Evolutionary conservation across 2,888 invertebrate genomes (phyloP).

Genomic region (Gymnoscelis rufifasciata): DNA sequence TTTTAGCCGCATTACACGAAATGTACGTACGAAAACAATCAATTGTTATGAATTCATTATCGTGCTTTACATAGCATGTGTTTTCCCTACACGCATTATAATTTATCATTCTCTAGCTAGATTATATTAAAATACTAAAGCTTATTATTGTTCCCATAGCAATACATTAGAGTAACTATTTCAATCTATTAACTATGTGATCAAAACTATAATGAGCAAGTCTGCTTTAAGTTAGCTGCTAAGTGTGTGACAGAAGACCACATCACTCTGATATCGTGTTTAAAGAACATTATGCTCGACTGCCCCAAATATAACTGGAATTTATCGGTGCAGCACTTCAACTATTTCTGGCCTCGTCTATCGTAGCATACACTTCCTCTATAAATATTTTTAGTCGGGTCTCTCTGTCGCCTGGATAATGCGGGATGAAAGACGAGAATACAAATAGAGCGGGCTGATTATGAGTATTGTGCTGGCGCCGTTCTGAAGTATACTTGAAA

Average conservation of each 20-base stretch:
- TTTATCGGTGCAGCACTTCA: slow-evolving; percentile 40
- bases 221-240: too few relatives aligned
- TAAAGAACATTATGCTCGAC: neutral
- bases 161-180: too few relatives aligned
- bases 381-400: slow-evolving; percentile 56
- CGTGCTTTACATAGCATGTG: slow-evolving; percentile 1
- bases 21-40: slow-evolving; percentile 22
- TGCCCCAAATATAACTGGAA: slow-evolving; percentile 8
- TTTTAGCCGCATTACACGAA: neutral
- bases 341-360: slow-evolving; percentile 56
- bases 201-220: too few relatives aligned
- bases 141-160: too few relatives aligned
- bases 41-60: slow-evolving; percentile 19
- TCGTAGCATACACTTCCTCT: slow-evolving; percentile 61
- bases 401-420: slow-evolving; percentile 53
- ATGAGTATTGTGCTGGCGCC: slow-evolving; percentile 30
- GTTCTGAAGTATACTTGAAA: slow-evolving; percentile 1
- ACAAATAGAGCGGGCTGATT: slow-evolving; percentile 42
- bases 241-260: too few relatives aligned
- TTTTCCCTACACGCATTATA: neutral
- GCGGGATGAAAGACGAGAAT: slow-evolving; percentile 44
- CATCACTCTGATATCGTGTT: too few relatives aligned
- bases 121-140: too few relatives aligned
- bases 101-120: too few relatives aligned
- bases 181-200: too few relatives aligned